phyloP scores from a whole-genome alignment of 2,888 invertebrate species.

The Drosophila tripunctata region DNA sequence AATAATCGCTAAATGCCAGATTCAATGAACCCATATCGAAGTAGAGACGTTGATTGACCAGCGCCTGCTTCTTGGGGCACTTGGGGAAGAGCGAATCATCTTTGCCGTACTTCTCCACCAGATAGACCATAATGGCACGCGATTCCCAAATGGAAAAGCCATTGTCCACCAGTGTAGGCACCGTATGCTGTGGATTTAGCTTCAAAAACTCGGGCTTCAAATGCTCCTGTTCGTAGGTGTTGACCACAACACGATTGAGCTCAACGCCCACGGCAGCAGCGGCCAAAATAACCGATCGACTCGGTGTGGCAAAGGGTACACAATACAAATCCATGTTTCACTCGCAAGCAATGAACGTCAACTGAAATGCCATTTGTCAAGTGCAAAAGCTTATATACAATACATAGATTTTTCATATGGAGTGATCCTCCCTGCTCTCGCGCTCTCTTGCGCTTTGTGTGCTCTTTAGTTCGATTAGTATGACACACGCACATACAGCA shows the following conservation, averaged over 20 bases:
- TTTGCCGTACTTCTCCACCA: conserved; percentile 92
- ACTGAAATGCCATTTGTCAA: conserved; percentile 24
- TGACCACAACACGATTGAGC: conserved; percentile 86
- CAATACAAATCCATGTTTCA: conserved; percentile 86
- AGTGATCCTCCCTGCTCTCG: neutral
- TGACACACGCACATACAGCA: neutral
- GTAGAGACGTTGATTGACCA: conserved; percentile 91
- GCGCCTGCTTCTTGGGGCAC: conserved; percentile 89
- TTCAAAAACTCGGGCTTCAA: conserved; percentile 88
- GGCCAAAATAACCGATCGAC: conserved; percentile 87
- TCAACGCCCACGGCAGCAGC: conserved; percentile 87
- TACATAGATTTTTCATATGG: too few relatives aligned
- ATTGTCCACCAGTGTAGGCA: conserved; percentile 93
- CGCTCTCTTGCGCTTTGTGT: neutral
- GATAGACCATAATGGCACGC: conserved; percentile 91
- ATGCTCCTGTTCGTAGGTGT: conserved; percentile 87
- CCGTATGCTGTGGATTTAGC: conserved; percentile 92
- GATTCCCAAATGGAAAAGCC: conserved; percentile 93
- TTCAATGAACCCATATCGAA: conserved; percentile 89
- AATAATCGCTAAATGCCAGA: conserved; percentile 24
- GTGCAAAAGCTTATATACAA: conserved; percentile 18
- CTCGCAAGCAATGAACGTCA: neutral
- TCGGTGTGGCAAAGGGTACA: conserved; percentile 87
- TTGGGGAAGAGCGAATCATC: conserved; percentile 90
- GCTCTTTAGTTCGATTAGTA: too few relatives aligned